Percentiles rank a stretch among this genome's conserved stretches.
phyloP scores from a whole-genome alignment of 2,797 vertebrate genomes.

The Macrochelys suwanniensis region DNA sequence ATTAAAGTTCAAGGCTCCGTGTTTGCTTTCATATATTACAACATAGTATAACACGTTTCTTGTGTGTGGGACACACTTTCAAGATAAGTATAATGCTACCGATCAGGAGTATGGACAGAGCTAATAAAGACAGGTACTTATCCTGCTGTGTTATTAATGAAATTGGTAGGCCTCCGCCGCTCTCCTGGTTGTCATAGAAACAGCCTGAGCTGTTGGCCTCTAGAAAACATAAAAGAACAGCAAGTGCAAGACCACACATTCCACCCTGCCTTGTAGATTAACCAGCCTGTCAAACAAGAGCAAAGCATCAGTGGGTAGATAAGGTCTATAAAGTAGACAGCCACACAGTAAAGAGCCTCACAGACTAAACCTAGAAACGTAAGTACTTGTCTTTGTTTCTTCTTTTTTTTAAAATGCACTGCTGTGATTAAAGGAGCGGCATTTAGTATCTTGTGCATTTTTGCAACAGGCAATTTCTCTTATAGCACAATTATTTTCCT shows the following conservation, averaged over 20 bases:
- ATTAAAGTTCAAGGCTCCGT: background rate
- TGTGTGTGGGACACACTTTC: background rate
- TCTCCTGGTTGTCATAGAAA: conserved; percentile 67
- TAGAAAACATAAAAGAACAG: conserved; percentile 61
- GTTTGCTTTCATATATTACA: background rate
- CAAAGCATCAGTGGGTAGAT: conserved; percentile 4
- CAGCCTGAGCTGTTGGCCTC: conserved; percentile 6
- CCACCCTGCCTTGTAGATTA: conserved; percentile 40
- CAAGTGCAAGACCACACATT: conserved; percentile 59
- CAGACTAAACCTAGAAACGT: background rate
- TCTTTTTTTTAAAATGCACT: background rate
- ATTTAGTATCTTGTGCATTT: background rate
- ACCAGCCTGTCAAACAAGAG: conserved; percentile 48
- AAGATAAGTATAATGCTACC: background rate
- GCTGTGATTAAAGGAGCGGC: background rate
- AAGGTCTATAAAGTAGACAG: background rate
- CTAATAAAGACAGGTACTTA: background rate
- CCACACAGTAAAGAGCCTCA: background rate
- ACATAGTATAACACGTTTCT: background rate
- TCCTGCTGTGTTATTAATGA: conserved; percentile 2
- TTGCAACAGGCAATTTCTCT: background rate
- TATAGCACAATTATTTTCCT: background rate
- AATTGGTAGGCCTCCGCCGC: conserved; percentile 38
- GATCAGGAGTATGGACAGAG: background rate
- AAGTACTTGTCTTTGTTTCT: conserved; percentile 52